Evolutionary conservation across 2,888 invertebrate species (phyloP), one percentile per base, ranked within the genome.

Genomic region (Schizotus pectinicornis): DNA sequence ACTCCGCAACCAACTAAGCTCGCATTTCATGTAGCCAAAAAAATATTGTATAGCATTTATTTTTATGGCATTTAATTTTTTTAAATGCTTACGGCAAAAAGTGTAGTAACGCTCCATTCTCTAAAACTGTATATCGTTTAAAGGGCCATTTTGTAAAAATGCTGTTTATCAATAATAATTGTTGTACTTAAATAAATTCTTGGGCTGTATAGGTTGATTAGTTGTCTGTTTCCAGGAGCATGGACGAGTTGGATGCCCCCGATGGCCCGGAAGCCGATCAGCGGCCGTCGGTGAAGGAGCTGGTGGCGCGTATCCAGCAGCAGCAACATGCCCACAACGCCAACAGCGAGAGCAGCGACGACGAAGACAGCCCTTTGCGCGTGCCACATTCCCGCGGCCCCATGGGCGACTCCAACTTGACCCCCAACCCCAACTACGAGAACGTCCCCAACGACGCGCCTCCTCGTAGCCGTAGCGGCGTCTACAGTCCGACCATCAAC

Each of bases 291-390:
- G 87, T 87, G 0, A 87, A 86, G 67, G 86, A 87, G 70, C 76
- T 87, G 65, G 86, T 87, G 14, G 86, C 86, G 1, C 82, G 83
- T 71, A 85, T 86, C 7, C 87, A 87, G 73, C 81, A 80, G 30
- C 79, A 83, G 48, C 56, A 63, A n/a, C 65, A 65, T 11, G 35
- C 49, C n/a, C 51, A 56, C 7, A 62, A 57, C 42, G 49, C 56
- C 31, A 56, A 70, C 71, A 81, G 68, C 61, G 79, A 67, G 71
- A 80, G 74, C 68, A 75, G 66, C 74, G 80, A 75, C 77, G 81
- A 79, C 56, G 78, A 80, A 58, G 79, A 79, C 52, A 65, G 69
- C 7, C 77, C 78, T 1, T 47, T 74, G 41, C 68, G 75, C 0
- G 63, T 76, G 63, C 57, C 68, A 7, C 73, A 72, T 55, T 82